A percentile compares a stretch with the other conserved stretches of the same genome.
These are phyloP conservation scores for Petrocephalus sullivani DNA, from an alignment of 2,797 vertebrate species.

Conservation along the genomic window DNA sequence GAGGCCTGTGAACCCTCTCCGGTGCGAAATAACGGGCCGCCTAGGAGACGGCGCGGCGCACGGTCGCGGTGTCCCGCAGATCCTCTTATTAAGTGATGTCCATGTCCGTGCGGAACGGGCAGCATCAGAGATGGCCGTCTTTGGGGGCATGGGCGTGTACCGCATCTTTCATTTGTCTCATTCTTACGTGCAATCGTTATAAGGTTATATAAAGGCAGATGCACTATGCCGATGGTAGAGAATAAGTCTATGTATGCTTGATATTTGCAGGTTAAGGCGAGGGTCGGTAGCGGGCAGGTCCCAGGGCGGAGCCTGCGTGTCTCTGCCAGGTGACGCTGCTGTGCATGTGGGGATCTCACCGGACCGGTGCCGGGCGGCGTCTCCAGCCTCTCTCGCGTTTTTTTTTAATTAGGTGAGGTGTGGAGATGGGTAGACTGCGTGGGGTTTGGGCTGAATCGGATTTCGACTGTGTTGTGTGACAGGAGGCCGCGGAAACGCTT, in stretches of 20 bases:
- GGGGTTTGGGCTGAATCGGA: not conserved
- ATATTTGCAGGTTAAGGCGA: not conserved
- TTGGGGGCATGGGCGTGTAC: constrained; percentile 16
- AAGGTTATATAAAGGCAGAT: not conserved
- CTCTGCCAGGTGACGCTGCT: not conserved
- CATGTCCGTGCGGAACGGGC: not conserved
- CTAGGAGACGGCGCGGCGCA: not conserved
- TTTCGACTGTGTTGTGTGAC: not conserved
- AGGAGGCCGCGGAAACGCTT: not conserved
- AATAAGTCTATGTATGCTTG: not conserved
- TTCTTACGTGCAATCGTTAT: not conserved
- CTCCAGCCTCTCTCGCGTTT: not conserved
- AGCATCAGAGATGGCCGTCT: not conserved
- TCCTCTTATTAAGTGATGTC: not conserved
- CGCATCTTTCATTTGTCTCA: not conserved
- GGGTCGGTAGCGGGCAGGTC: not conserved
- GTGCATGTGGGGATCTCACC: not conserved
- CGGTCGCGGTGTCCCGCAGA: not conserved
- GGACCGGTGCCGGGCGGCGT: not conserved
- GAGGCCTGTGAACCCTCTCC: constrained; percentile 14
- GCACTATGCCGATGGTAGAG: not conserved
- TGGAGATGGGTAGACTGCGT: not conserved
- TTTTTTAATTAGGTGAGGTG: not conserved
- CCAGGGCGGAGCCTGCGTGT: not conserved
- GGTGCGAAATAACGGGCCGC: not conserved